Evolutionary conservation across 2,113 vertebrate genomes (phyloP), one percentile per base, ranked within the genome.

Genomic region (Mirza zaza): DNA sequence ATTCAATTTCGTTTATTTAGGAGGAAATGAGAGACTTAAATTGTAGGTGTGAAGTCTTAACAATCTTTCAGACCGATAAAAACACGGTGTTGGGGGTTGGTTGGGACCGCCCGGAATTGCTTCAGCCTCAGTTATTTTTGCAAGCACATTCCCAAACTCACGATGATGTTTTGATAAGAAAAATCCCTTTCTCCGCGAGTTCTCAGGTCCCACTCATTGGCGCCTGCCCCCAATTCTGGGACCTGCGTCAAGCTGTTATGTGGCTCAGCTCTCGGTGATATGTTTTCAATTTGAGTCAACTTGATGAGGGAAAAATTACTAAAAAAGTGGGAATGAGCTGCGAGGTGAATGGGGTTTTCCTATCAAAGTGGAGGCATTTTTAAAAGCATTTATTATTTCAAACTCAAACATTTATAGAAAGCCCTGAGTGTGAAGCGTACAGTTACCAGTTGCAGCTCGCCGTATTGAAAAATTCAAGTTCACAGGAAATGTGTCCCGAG

Each of bases 1-100:
- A 96, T 96, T 98, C 81, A 73, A 67, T 98, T 98, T 96, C 2
- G 36, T 97, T 98, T 97, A 94, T 93, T 97, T 97, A 96, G 92
- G 97, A 98, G 98, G 97, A 98, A 98, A 98, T 97, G 97, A 98
- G 94, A 96, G 68, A 98, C 92, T 97, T 96, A 75, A 90, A 75
- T 96, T 97, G 93, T 95, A 97, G 90, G 76, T 97, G 86, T 94
- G 87, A 82, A 90, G 68, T 36, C 67, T 80, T 84, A 80, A 80
- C 45, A 48, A 3, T 88, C 10, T 65, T 94, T 97, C 61, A 95
- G 96, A 94, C 59, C 52, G n/a, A 90, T 82, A 77, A 27, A 82
- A 82, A 6, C 14, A n/a, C 87, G 95, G 55, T 91, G 48, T 96
- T 76, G 95, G 95, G 95, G 83, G 21, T 90, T 70, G 45, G 39